Percentiles rank a stretch among this genome's conserved stretches.
Evolutionary conservation across 2,888 invertebrate species (phyloP).

Genomic region (Ennomos fuscantarius): DNA sequence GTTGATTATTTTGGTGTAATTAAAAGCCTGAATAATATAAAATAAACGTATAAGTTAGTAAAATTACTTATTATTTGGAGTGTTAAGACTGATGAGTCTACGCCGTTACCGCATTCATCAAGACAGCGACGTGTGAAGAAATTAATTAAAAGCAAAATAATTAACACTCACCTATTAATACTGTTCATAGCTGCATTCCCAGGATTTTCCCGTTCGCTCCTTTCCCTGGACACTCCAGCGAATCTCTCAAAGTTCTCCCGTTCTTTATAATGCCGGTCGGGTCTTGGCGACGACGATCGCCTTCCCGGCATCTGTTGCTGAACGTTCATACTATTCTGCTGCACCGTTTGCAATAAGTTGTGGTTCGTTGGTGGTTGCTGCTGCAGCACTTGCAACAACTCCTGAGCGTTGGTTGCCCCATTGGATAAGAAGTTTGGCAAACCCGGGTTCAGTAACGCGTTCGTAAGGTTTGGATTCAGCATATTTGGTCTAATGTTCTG

Average conservation of each 20-base stretch:
- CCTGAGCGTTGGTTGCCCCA: conserved; percentile 88
- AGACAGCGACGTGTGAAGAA: no score
- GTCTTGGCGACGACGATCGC: conserved; percentile 76
- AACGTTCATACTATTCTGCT: conserved; percentile 71
- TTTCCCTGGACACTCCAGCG: conserved; percentile 78
- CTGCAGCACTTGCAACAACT: conserved; percentile 88
- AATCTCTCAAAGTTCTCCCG: conserved; percentile 78
- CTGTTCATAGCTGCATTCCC: conserved; percentile 87
- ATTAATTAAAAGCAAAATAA: neutral
- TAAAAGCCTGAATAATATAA: no score
- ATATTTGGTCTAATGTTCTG: conserved; percentile 77
- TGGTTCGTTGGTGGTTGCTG: conserved; percentile 78
- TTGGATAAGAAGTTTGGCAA: conserved; percentile 90
- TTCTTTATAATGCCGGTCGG: conserved; percentile 80
- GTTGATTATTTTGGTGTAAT: no score
- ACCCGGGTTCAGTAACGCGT: conserved; percentile 88
- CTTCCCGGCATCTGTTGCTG: conserved; percentile 80
- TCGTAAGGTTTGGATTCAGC: conserved; percentile 87
- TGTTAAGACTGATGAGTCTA: no score
- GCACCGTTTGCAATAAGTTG: conserved; percentile 77
- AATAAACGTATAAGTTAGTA: no score
- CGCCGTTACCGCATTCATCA: no score
- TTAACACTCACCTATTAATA: conserved; percentile 86
- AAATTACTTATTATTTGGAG: no score
- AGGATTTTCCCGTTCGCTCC: conserved; percentile 81